phyloP scores from a whole-genome alignment of 2,888 invertebrate species.

The Polydrusus cervinus region DNA sequence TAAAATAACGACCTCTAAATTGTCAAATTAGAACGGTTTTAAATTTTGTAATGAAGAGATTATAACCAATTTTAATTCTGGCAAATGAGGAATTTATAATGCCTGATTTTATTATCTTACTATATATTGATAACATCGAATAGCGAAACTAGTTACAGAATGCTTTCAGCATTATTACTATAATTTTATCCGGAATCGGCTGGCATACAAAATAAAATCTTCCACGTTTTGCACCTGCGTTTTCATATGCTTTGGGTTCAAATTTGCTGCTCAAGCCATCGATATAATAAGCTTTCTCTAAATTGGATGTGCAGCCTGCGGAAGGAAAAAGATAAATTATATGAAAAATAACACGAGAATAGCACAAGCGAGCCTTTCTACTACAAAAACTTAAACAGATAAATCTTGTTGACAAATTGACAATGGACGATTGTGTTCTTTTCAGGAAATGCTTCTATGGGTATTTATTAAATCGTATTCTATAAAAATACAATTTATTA shows the following conservation, averaged over 20 bases:
- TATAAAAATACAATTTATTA: slow-evolving; percentile 22
- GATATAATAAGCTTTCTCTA: slow-evolving; percentile 67
- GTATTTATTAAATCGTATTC: slow-evolving; percentile 47
- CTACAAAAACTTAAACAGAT: slow-evolving; percentile 63
- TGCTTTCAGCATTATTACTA: slow-evolving; percentile 50
- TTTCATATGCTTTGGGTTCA: slow-evolving; percentile 62
- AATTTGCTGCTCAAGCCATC: slow-evolving; percentile 61
- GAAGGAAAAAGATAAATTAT: slow-evolving; percentile 69
- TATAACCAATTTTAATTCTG: no score
- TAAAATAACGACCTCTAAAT: no score
- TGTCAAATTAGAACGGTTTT: no score
- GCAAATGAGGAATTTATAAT: no score
- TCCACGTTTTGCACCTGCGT: slow-evolving; percentile 65
- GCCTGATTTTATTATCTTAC: background rate
- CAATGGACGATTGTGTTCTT: slow-evolving; percentile 58
- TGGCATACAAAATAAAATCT: slow-evolving; percentile 61
- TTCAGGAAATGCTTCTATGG: slow-evolving; percentile 26
- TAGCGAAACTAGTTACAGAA: slow-evolving; percentile 31
- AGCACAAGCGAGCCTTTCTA: slow-evolving; percentile 55
- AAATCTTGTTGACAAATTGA: slow-evolving; percentile 68
- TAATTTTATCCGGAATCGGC: slow-evolving; percentile 45
- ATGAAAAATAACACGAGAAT: slow-evolving; percentile 65
- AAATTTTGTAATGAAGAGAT: no score
- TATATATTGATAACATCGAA: background rate
- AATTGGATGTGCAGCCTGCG: slow-evolving; percentile 67